Conservation (phyloP, 2,888 invertebrate genomes). For the Drosophila ezoana region DNA sequence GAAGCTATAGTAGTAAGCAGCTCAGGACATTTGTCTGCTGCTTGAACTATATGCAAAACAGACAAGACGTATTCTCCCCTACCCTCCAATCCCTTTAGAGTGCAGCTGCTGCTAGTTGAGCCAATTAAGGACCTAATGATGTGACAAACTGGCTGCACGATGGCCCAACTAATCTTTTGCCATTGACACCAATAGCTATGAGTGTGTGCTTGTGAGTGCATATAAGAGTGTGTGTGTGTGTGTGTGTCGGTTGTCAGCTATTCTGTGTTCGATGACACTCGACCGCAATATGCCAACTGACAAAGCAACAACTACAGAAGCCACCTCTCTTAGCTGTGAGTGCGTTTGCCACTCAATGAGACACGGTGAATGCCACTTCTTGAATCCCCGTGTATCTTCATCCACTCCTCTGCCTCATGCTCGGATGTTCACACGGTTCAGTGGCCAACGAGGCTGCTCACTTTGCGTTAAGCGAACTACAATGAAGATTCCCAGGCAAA, state of each 20-base stretch:
- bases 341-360: constrained; percentile 53
- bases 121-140: constrained; percentile 67
- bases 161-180: constrained; percentile 34
- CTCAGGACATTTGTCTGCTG: constrained; percentile 39
- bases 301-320: constrained; percentile 29
- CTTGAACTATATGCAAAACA: constrained; percentile 53
- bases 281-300: constrained; percentile 65
- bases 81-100: neutral
- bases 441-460: constrained; percentile 51
- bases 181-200: constrained; percentile 26
- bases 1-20: constrained; percentile 24
- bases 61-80: constrained; percentile 6
- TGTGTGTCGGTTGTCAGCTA: constrained; percentile 22
- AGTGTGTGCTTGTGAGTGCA: constrained; percentile 11
- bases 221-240: constrained; percentile 17
- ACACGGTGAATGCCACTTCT: constrained; percentile 22
- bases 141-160: constrained; percentile 53
- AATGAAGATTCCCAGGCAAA: constrained; percentile 17
- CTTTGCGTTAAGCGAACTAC: constrained; percentile 31
- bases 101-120: constrained; percentile 27
- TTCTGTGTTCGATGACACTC: constrained; percentile 63
- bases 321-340: constrained; percentile 24
- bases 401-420: neutral
- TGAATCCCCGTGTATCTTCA: neutral
- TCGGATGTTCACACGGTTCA: constrained; percentile 44